These are phyloP conservation scores for Tenthredo distinguenda DNA, from an alignment of 2,888 invertebrate genomes.

Conservation along the genomic window DNA sequence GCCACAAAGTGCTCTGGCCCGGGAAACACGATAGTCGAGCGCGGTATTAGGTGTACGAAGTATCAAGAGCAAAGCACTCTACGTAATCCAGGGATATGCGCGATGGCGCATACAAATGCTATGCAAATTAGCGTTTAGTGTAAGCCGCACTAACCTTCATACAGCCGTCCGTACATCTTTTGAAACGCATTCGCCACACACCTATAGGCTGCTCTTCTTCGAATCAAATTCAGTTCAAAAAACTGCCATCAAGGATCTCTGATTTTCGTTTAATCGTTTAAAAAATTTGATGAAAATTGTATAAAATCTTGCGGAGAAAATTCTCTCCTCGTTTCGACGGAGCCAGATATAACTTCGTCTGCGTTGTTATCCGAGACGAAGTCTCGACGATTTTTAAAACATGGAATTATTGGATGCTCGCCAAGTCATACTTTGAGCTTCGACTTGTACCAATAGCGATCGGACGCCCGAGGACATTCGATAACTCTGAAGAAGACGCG, in stretches of 20 bases:
- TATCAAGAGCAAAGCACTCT: conserved; percentile 73
- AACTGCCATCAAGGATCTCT: neutral
- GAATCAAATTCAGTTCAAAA: neutral
- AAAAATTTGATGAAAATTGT: too few species aligned
- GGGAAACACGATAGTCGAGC: conserved; percentile 40
- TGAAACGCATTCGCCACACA: conserved; percentile 52
- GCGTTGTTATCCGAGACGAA: neutral
- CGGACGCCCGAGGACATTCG: neutral
- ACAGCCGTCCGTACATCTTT: conserved; percentile 55
- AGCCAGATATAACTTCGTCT: neutral
- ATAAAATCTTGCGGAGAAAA: neutral
- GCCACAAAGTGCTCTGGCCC: conserved; percentile 29
- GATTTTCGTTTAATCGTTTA: neutral
- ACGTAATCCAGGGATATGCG: conserved; percentile 71
- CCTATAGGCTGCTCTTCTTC: neutral
- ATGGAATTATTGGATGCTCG: conserved; percentile 1
- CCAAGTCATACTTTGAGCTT: conserved; percentile 32
- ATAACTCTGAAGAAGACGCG: neutral
- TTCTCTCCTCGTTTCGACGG: neutral
- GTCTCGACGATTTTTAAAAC: neutral
- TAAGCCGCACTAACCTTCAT: conserved; percentile 69
- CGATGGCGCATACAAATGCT: conserved; percentile 75
- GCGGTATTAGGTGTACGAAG: conserved; percentile 62
- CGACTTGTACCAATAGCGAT: neutral
- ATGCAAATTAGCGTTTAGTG: conserved; percentile 75